Percentiles rank a stretch among this genome's conserved stretches.
Conservation (phyloP, 2,888 invertebrate genomes). For the Hoplodrina ambigua region DNA sequence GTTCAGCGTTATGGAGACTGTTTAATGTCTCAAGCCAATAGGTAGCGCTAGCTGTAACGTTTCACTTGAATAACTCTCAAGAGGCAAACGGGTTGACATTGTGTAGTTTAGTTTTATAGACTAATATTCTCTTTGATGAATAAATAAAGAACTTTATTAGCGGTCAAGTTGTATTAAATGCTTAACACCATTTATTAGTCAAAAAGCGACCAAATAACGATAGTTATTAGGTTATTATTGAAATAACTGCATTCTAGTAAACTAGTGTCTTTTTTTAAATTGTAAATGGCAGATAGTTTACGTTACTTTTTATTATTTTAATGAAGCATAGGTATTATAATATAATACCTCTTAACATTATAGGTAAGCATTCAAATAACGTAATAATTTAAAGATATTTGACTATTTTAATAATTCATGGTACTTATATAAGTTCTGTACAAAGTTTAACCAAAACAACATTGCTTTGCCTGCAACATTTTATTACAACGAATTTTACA, state of each 20-base stretch:
- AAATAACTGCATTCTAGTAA: too few species aligned
- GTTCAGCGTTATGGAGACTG: slow-evolving; percentile 13
- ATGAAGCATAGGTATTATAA: too few species aligned
- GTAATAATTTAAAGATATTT: too few species aligned
- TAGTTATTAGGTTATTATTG: too few species aligned
- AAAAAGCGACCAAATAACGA: too few species aligned
- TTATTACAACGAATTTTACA: slow-evolving; percentile 22
- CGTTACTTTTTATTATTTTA: too few species aligned
- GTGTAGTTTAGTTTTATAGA: slow-evolving; percentile 19
- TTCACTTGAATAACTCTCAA: slow-evolving; percentile 25
- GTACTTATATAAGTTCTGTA: not conserved
- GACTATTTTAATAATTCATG: too few species aligned
- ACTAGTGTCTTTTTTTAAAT: too few species aligned
- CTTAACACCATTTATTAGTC: too few species aligned
- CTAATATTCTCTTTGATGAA: slow-evolving; percentile 16
- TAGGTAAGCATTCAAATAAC: too few species aligned
- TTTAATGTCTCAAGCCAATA: slow-evolving; percentile 58
- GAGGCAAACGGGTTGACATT: slow-evolving; percentile 35
- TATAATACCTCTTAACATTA: too few species aligned
- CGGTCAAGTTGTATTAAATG: not conserved
- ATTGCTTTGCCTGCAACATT: slow-evolving; percentile 9
- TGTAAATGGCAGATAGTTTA: too few species aligned
- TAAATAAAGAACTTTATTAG: slow-evolving; percentile 9
- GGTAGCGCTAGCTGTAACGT: slow-evolving; percentile 47
- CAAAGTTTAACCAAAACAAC: slow-evolving; percentile 15